phyloP scores from a whole-genome alignment of 2,113 vertebrate genomes.

The Apteryx mantelli region DNA sequence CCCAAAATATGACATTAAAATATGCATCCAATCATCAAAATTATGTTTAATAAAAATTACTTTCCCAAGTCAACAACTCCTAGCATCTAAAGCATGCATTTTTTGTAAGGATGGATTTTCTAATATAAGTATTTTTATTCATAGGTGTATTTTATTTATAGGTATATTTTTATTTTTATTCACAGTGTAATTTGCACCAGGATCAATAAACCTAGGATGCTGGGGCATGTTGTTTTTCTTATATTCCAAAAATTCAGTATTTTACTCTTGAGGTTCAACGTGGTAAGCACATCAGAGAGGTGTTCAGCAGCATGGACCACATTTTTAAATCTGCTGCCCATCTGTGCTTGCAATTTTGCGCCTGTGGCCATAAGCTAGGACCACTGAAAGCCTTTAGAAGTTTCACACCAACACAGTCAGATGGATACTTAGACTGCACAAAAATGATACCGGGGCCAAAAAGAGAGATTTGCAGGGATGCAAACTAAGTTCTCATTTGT shows the following conservation, averaged over 20 bases:
- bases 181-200: accelerated
- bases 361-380: not conserved
- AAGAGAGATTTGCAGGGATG: not conserved
- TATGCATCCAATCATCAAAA: not conserved
- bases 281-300: accelerated
- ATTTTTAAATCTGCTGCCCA: not conserved
- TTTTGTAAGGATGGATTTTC: not conserved
- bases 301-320: not conserved
- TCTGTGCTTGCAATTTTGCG: not conserved
- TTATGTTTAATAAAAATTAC: not conserved
- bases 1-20: not conserved
- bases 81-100: not conserved
- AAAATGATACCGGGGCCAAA: not conserved
- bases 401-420: not conserved
- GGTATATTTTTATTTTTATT: not conserved
- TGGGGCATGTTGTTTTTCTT: not conserved
- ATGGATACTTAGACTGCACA: not conserved
- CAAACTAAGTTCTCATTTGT: not conserved
- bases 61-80: not conserved
- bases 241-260: not conserved
- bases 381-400: not conserved
- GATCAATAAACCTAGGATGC: not conserved
- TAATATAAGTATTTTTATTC: not conserved
- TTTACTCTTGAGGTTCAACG: not conserved
- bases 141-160: not conserved